Evolutionary conservation across 2,113 vertebrate genomes (phyloP).

Genomic region (Todiramphus chloris): DNA sequence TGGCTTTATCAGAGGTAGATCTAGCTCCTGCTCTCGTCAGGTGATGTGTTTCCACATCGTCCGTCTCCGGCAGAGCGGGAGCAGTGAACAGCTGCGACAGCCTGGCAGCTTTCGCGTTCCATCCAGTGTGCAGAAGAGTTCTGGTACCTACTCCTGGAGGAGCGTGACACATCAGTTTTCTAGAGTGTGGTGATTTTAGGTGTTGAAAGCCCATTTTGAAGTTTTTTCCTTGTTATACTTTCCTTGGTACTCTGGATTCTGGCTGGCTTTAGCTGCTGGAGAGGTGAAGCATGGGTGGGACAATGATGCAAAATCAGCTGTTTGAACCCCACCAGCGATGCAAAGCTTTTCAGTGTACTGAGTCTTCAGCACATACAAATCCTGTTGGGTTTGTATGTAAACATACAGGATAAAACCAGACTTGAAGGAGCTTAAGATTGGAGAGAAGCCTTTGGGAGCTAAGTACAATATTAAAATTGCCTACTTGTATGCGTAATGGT

Average conservation of each 20-base stretch:
- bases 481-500: background rate
- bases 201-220: background rate
- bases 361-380: background rate
- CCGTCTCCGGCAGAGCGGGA: background rate
- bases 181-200: background rate
- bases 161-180: background rate
- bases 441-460: background rate
- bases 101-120: background rate
- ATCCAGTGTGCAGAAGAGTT: background rate
- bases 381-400: fast-evolving
- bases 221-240: background rate
- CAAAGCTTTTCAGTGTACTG: background rate
- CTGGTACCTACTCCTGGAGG: background rate
- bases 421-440: background rate
- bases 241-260: background rate
- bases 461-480: background rate
- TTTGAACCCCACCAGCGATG: background rate
- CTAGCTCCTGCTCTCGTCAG: background rate
- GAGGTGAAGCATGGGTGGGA: background rate
- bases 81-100: fast-evolving
- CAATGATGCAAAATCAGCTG: background rate
- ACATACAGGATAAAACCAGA: background rate
- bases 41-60: background rate
- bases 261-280: background rate
- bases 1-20: background rate